Evolutionary conservation across 2,888 invertebrate species (phyloP).

Genomic region (Gerris lacustris): DNA sequence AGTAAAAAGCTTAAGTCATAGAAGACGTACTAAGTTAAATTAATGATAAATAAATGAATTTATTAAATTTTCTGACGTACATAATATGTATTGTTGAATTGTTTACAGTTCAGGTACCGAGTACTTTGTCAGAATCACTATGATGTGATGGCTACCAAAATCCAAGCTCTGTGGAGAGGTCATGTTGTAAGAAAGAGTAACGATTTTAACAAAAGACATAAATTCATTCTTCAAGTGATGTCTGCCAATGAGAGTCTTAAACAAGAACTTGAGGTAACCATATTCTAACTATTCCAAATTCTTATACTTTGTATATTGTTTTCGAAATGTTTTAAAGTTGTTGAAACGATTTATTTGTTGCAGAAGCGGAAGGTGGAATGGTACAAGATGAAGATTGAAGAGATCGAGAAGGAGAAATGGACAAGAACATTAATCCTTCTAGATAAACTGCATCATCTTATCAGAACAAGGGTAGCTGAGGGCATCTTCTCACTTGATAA

Average conservation of each 20-base stretch:
- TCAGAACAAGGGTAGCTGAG: not conserved
- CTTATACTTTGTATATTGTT: not conserved
- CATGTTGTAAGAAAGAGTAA: constrained; percentile 35
- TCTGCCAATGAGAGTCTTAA: not conserved
- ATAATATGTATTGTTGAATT: not conserved
- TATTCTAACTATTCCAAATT: not conserved
- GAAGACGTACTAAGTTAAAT: too few relatives aligned
- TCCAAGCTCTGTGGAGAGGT: constrained; percentile 42
- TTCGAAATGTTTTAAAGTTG: not conserved
- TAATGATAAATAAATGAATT: too few relatives aligned
- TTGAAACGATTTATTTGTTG: not conserved
- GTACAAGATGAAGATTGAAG: not conserved
- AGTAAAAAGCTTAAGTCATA: too few relatives aligned
- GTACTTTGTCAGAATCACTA: constrained; percentile 16
- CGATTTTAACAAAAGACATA: not conserved
- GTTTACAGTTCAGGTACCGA: not conserved
- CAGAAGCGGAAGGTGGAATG: not conserved
- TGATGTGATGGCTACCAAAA: constrained; percentile 30
- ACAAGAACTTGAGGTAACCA: not conserved
- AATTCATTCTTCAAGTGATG: not conserved
- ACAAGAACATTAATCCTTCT: not conserved
- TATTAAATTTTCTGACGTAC: too few relatives aligned
- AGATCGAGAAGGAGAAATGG: not conserved
- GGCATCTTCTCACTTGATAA: not conserved
- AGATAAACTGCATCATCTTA: not conserved